Base-by-base conservation (phyloP, 2,888 invertebrate species). In the Blastobasis adustella region DNA sequence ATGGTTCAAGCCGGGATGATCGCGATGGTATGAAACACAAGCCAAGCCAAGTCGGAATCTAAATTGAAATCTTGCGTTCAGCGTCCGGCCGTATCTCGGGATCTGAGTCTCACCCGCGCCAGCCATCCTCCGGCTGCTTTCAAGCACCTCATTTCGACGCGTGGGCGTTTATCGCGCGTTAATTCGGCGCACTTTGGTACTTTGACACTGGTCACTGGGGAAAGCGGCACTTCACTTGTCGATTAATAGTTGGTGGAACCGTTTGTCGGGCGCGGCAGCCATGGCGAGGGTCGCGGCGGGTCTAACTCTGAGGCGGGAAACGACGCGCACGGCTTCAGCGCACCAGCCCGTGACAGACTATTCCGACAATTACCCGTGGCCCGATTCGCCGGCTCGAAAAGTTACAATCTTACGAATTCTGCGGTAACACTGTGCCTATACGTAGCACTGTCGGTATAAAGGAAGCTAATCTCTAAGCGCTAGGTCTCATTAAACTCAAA, bases 81-180 rank as follows among this genome's bases (percentile, higher is more conserved):
- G 74, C 77, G 78, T 78, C 68, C 65, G 23, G 23, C 61, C 68
- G 69, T 79, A 83, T 84, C 82, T 71, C 63, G 70, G 23, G 66
- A 69, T 66, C 76, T 67, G 70, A 65, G 81, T 85, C 87, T 85
- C 80, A 88, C 88, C 86, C 88, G 84, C 65, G 87, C 79, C 62
- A 87, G 78, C 88, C 87, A 88, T 81, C 84, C 87, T 79, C 88
- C 81, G 56, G 88, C 86, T 60, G 79, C 78, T 82, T 81, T 85
- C 76, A 88, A 82, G 69, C 87, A 87, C 84, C 86, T 84, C 87
- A 88, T 88, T 81, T 75, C 23, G 23, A 23, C 23, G 23, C 23
- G 23, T 23, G 23, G 23, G 23, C 23, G 23, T 23, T 23, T 80
- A 79, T 73, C 76, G 75, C 71, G 69, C 69, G 67, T 64, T 62